Evolutionary conservation across 1,140 invertebrate species (phyloP), one percentile per base, ranked within the genome.

Genomic region (Antheraea pernyi): DNA sequence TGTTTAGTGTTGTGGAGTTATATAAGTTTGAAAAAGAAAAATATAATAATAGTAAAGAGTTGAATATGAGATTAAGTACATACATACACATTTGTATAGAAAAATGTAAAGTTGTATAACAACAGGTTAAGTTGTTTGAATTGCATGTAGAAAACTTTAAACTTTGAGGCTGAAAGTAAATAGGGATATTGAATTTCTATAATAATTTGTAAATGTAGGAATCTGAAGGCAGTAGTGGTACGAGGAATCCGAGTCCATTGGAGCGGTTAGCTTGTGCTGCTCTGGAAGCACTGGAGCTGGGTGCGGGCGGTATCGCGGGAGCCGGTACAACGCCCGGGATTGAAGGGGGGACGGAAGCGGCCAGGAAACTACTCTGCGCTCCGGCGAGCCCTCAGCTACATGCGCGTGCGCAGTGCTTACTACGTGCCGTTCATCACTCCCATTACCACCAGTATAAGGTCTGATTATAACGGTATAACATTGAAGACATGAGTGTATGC

Each of bases 361-460:
- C 97, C 0, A 97, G 97, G 0, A 92, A 94, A 48, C 89, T 99
- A n/a, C 86, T 99, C 4, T 97, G 96, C 61, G 89, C 98, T 64
- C 97, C 98, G 11, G 97, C 97, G 36, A 96, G 97, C 0, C 93
- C 95, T 39, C 94, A 94, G 22, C 95, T 98, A 19, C 97, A 98
- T 83, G 94, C 96, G 18, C 94, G 96, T 48, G 95, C 95, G 0
- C 96, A 96, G 71, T 96, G 96, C 36, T 93, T 99, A 67, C 88
- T 99, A 70, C 95, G 97, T 5, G 95, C 97, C 0, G 89, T 99
- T 7, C 96, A 98, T 80, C 96, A 94, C 13, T 95, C 95, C 42
- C 86, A 94, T 36, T 99, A 98, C 90, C 97, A 98, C 85, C 95
- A 95, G 74, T 97, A 98, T 82, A 98, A 98, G 93, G 95, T 95